These are phyloP conservation scores for Melanchra persicariae DNA, from an alignment of 2,888 invertebrate species.

Conservation along the genomic window DNA sequence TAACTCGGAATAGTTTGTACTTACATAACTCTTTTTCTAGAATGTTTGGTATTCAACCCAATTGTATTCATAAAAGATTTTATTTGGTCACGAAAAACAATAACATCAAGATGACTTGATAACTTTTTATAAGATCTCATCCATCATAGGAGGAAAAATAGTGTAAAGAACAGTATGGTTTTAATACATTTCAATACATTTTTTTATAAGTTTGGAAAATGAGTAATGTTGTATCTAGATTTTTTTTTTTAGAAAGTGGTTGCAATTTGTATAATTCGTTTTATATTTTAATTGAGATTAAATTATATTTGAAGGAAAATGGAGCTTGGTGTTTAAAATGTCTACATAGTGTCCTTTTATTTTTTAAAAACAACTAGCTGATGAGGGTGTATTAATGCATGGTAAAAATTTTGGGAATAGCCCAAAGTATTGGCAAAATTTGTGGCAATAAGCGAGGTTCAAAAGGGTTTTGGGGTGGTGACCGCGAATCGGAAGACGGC, in stretches of 20 bases:
- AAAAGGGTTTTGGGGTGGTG: no score
- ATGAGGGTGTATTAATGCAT: background rate
- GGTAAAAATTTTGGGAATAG: no score
- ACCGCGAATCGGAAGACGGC: no score
- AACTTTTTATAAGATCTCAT: background rate
- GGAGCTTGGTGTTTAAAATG: slow-evolving; percentile 5
- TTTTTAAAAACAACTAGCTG: no score
- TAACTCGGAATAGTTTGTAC: slow-evolving; percentile 27
- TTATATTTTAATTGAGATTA: slow-evolving; percentile 37
- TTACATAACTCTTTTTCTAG: slow-evolving; percentile 7
- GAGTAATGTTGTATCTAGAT: background rate
- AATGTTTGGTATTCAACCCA: background rate
- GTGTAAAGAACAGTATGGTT: background rate
- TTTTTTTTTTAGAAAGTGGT: slow-evolving; percentile 18
- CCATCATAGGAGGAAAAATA: background rate
- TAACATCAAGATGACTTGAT: background rate
- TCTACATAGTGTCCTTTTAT: background rate
- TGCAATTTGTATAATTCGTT: slow-evolving; percentile 25
- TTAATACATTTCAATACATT: background rate
- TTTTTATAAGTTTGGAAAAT: background rate
- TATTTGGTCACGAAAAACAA: background rate
- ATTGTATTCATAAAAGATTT: background rate
- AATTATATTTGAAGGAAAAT: slow-evolving; percentile 34
- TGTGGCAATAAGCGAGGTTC: no score
- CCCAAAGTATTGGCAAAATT: no score